These are phyloP conservation scores for Cheilosia grossa DNA, from an alignment of 2,888 invertebrate species.

Conservation along the genomic window DNA sequence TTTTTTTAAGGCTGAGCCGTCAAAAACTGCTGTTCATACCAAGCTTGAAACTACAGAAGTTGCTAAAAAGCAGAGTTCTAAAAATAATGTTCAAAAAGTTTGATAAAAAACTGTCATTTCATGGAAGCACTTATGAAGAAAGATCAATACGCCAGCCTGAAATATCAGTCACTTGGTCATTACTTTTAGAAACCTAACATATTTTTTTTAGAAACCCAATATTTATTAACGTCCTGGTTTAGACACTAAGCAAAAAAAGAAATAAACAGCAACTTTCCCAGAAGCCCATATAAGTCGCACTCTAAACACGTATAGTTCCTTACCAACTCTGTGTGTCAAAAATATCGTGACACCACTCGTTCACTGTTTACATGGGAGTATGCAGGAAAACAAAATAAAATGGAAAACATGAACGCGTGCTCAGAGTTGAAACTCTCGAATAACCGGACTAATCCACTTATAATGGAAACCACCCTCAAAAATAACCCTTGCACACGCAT, in stretches of 20 bases:
- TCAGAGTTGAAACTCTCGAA: conserved; percentile 39
- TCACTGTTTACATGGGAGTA: conserved; percentile 24
- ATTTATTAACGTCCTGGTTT: neutral
- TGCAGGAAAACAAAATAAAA: conserved; percentile 24
- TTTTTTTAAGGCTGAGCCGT: no score
- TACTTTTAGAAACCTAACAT: neutral
- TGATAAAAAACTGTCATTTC: no score
- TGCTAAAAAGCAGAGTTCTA: no score
- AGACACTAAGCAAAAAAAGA: neutral
- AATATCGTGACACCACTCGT: neutral
- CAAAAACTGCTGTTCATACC: no score
- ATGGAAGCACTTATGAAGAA: no score
- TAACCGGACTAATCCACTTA: conserved; percentile 72
- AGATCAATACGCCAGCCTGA: no score
- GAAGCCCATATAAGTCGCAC: neutral
- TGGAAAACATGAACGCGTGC: conserved; percentile 49
- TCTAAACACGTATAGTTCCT: neutral
- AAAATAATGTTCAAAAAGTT: no score
- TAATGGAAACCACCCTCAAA: conserved; percentile 61
- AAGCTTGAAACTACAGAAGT: no score
- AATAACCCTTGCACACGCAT: conserved; percentile 61
- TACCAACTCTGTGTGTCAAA: neutral
- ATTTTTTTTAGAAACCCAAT: neutral
- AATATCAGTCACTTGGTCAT: no score
- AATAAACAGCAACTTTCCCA: neutral